These are phyloP conservation scores for Cisticola juncidis DNA, from an alignment of 2,113 vertebrate genomes.

Conservation along the genomic window DNA sequence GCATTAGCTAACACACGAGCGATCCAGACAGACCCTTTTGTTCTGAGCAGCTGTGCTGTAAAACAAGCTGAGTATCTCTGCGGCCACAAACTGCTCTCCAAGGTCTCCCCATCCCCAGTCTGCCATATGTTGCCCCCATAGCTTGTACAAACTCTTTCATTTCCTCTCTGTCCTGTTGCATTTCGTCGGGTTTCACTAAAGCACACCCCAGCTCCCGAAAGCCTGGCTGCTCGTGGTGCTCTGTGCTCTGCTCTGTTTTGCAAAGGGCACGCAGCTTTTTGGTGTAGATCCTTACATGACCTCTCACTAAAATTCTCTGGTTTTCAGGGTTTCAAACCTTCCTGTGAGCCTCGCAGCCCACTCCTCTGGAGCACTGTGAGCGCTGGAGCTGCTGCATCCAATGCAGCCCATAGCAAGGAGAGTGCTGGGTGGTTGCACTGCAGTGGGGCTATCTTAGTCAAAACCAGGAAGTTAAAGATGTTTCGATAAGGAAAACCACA, in stretches of 20 bases:
- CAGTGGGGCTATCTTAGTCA: neutral
- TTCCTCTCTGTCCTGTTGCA: constrained; percentile 49
- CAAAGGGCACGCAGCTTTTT: neutral
- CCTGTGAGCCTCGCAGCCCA: neutral
- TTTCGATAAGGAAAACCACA: neutral
- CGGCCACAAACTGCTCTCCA: constrained; percentile 27
- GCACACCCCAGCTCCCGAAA: neutral
- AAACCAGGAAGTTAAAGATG: neutral
- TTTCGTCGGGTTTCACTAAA: constrained; percentile 27
- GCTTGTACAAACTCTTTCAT: constrained; percentile 44
- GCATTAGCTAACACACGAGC: constrained; percentile 20
- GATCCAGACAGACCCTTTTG: constrained; percentile 23
- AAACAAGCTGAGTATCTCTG: constrained; percentile 42
- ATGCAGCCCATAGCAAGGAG: neutral
- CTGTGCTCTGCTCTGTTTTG: neutral
- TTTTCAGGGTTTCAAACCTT: neutral
- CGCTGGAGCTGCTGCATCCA: neutral
- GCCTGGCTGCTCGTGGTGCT: accelerated
- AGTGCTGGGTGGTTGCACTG: neutral
- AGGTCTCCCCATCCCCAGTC: constrained; percentile 29
- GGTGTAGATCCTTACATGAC: neutral
- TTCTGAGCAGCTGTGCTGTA: constrained; percentile 62
- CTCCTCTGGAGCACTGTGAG: neutral
- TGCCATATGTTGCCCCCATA: constrained; percentile 45
- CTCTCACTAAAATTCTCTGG: neutral